Conservation (phyloP, 2,797 vertebrate genomes). For the Myotis planiceps region DNA sequence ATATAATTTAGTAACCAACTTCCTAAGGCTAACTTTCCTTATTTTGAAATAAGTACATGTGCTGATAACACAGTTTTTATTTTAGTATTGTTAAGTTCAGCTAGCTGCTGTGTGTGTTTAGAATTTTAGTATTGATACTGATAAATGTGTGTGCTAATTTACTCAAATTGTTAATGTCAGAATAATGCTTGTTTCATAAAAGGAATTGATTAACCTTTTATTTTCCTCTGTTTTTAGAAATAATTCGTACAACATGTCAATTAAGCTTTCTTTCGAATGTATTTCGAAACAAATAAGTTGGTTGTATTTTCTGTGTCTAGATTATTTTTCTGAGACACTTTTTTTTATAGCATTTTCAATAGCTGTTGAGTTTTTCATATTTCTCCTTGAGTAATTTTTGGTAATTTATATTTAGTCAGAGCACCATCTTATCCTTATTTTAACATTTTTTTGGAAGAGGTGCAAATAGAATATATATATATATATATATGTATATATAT, state of each 20-base stretch:
- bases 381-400: neutral
- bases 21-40: neutral
- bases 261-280: neutral
- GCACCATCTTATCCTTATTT: neutral
- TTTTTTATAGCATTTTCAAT: slow-evolving; percentile 33
- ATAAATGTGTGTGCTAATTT: slow-evolving; percentile 28
- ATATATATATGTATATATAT: no score
- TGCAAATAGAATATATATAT: neutral
- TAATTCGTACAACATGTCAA: neutral
- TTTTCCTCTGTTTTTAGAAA: neutral
- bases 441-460: neutral
- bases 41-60: slow-evolving; percentile 20
- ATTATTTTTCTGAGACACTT: neutral
- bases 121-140: slow-evolving; percentile 35
- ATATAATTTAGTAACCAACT: neutral
- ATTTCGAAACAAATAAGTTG: slow-evolving; percentile 11
- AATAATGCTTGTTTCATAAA: slow-evolving; percentile 32
- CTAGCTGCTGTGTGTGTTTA: neutral
- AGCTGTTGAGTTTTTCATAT: neutral
- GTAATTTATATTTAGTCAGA: slow-evolving; percentile 4
- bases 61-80: neutral
- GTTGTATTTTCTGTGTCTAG: neutral
- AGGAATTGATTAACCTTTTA: slow-evolving; percentile 39
- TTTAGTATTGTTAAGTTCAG: neutral
- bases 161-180: slow-evolving; percentile 39